A percentile compares a stretch with the other conserved stretches of the same genome.
These are phyloP conservation scores for Pyrgilauda ruficollis DNA, from an alignment of 2,113 vertebrate genomes.

Conservation along the genomic window DNA sequence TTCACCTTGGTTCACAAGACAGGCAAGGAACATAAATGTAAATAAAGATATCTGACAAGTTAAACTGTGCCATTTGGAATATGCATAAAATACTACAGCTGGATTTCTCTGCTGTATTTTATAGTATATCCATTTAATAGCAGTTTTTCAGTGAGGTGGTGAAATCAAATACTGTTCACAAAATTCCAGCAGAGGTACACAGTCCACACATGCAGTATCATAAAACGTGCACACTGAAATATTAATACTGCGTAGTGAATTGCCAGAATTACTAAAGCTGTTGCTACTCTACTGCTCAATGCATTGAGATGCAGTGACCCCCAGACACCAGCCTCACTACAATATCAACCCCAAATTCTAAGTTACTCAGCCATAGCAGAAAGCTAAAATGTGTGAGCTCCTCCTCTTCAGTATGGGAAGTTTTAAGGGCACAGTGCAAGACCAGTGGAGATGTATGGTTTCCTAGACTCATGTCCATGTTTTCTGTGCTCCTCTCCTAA, in stretches of 20 bases:
- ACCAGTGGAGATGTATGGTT: rapidly evolving
- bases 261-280: neutral
- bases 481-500: neutral
- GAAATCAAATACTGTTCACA: neutral
- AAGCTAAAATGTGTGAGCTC: neutral
- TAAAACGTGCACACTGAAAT: neutral
- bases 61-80: neutral
- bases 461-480: neutral
- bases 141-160: neutral
- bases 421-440: neutral
- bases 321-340: neutral
- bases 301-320: neutral
- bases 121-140: neutral
- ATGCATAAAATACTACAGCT: neutral
- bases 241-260: neutral
- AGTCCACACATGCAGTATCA: neutral
- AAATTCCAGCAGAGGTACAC: neutral
- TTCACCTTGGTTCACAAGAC: neutral
- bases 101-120: neutral
- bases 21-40: neutral
- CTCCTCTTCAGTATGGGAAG: neutral
- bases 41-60: neutral
- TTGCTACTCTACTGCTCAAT: neutral
- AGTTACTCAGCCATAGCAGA: neutral
- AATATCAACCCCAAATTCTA: neutral